Evolutionary conservation across 2,888 invertebrate species (phyloP), one percentile per base, ranked within the genome.

Genomic region (Rhagonycha fulva): DNA sequence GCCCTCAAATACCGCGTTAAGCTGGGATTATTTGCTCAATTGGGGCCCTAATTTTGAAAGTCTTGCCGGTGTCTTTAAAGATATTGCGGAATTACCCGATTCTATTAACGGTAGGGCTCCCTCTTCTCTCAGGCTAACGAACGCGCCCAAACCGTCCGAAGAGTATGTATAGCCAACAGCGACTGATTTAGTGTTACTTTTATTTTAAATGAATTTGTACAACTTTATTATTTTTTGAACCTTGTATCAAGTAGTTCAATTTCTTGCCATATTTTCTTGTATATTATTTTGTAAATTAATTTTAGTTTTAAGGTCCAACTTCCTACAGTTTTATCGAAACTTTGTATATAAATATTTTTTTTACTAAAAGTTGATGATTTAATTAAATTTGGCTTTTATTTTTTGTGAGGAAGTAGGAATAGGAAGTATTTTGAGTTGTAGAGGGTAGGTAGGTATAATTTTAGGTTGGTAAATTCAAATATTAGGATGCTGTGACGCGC

Each of bases 21-120:
- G 97, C 72, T 98, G 97, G 96, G 97, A 98, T 86, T 97, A 97
- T 86, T 89, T 98, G 80, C 91, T 98, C 75, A 98, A 98, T 88
- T 98, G 98, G 97, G 97, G 98, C 9, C 96, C 97, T 19, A 98
- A 97, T 88, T 98, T 97, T 88, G 96, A 98, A 88, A 97, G 95
- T 87, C 91, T 98, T 86, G 96, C 97, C 79, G 97, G 98, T 26
- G 98, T 98, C 69, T 98, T 98, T 85, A 97, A 96, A 89, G 98
- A 98, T 88, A 98, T 98, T 84, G 98, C 97, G 67, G 96, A 97
- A 88, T 89, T 98, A 82, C 98, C 98, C 4, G 97, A 98, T 86
- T 91, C 93, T 68, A 93, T 93, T 23, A 93, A 92, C 82, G 93
- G 93, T 78, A 90, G 95, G 82, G 92, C 94, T 84, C 91, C 94